Percentiles rank a stretch among this genome's conserved stretches.
phyloP scores from a whole-genome alignment of 2,797 vertebrate genomes.

The Simalia tracyae region DNA sequence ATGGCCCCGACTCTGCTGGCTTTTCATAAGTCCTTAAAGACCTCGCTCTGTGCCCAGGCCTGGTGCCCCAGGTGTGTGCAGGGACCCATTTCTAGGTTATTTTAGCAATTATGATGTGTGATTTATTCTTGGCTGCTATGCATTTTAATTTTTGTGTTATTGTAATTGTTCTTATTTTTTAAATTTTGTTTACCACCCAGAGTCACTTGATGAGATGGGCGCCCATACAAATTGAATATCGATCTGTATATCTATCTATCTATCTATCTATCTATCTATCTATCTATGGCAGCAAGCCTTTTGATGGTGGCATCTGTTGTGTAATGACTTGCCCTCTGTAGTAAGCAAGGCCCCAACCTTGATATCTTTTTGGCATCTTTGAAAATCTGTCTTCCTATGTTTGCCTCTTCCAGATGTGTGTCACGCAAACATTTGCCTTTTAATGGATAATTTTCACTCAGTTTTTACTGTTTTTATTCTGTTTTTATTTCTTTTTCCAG shows the following conservation, averaged over 20 bases:
- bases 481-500: not conserved
- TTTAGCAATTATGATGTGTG: not conserved
- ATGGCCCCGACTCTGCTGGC: not conserved
- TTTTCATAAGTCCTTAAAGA: not conserved
- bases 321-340: not conserved
- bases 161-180: not conserved
- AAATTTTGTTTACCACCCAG: not conserved
- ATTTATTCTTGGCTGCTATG: not conserved
- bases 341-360: not conserved
- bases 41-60: not conserved
- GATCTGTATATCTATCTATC: too few species aligned
- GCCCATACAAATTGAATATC: not conserved
- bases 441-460: not conserved
- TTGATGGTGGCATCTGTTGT: not conserved
- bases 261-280: too few species aligned
- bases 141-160: not conserved
- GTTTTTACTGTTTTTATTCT: not conserved
- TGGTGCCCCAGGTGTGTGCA: not conserved
- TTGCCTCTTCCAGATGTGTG: not conserved
- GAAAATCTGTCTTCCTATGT: not conserved
- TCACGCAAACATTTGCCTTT: not conserved
- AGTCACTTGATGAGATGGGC: not conserved
- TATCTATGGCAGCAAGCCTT: not conserved
- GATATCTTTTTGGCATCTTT: too few species aligned
- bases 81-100: not conserved